phyloP scores from a whole-genome alignment of 2,113 vertebrate species.

The Pygoscelis adeliae region DNA sequence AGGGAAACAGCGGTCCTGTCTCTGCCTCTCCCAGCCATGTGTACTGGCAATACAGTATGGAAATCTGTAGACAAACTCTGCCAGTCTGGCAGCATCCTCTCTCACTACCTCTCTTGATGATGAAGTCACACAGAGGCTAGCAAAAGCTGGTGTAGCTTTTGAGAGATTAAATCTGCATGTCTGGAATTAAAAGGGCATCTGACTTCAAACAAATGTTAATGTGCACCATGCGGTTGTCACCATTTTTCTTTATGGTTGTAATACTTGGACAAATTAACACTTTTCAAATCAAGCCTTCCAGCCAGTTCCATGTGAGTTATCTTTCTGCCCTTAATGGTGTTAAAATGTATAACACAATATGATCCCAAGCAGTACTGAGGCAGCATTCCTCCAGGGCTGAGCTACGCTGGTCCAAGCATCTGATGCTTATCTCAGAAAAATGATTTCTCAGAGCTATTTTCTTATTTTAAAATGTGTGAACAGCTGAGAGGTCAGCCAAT shows the following conservation, averaged over 20 bases:
- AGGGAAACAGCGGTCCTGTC: accelerated
- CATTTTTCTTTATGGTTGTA: not conserved
- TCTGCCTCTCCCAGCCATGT: not conserved
- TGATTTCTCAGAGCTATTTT: constrained; percentile 8
- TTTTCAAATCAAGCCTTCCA: not conserved
- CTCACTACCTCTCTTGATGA: not conserved
- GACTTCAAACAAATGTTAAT: not conserved
- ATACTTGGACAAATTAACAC: not conserved
- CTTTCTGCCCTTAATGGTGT: not conserved
- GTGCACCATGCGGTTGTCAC: not conserved
- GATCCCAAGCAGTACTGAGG: not conserved
- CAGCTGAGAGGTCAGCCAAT: not conserved
- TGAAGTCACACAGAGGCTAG: not conserved
- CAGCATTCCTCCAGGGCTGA: not conserved
- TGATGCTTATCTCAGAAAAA: constrained; percentile 19
- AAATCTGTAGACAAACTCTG: not conserved
- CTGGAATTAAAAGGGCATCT: not conserved
- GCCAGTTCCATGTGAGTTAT: not conserved
- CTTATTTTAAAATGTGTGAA: constrained; percentile 11
- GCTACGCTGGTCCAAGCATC: not conserved
- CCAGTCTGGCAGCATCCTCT: not conserved
- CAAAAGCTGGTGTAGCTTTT: not conserved
- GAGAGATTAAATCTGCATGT: not conserved
- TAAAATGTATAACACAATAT: not conserved
- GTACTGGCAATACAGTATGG: not conserved